These are phyloP conservation scores for Eolophus roseicapilla DNA, from an alignment of 2,113 vertebrate species.

Conservation along the genomic window DNA sequence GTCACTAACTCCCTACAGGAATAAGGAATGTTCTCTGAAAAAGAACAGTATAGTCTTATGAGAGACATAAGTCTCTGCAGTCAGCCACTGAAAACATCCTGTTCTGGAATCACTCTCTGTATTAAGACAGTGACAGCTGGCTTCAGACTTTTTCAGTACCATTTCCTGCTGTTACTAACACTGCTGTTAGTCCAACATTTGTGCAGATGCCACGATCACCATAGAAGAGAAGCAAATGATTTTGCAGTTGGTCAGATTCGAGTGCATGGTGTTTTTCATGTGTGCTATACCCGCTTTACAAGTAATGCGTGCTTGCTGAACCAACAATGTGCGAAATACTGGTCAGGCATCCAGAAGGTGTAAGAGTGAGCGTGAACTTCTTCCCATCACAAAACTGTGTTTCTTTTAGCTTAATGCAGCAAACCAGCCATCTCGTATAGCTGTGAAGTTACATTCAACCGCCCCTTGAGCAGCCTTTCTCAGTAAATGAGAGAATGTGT, in stretches of 20 bases:
- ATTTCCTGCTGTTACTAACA: not conserved
- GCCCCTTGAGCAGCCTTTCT: not conserved
- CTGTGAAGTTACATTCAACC: not conserved
- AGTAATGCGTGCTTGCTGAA: not conserved
- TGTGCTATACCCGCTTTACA: not conserved
- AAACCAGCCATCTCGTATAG: not conserved
- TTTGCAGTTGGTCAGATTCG: not conserved
- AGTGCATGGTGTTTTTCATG: fast-evolving
- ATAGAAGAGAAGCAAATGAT: not conserved
- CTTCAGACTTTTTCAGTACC: not conserved
- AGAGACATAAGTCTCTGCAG: not conserved
- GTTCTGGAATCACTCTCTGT: not conserved
- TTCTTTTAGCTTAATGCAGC: not conserved
- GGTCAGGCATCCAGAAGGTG: not conserved
- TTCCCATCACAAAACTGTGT: fast-evolving
- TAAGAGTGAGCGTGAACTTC: not conserved
- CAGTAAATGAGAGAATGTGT: not conserved
- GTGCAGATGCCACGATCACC: not conserved
- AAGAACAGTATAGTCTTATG: not conserved
- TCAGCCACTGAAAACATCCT: not conserved
- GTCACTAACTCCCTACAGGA: not conserved
- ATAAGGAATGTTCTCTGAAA: not conserved
- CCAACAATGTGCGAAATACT: not conserved
- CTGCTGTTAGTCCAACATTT: not conserved
- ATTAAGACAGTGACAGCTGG: not conserved